These are phyloP conservation scores for Oscheius sp. DNA, from an alignment of 1,140 invertebrate genomes.

Conservation along the genomic window DNA sequence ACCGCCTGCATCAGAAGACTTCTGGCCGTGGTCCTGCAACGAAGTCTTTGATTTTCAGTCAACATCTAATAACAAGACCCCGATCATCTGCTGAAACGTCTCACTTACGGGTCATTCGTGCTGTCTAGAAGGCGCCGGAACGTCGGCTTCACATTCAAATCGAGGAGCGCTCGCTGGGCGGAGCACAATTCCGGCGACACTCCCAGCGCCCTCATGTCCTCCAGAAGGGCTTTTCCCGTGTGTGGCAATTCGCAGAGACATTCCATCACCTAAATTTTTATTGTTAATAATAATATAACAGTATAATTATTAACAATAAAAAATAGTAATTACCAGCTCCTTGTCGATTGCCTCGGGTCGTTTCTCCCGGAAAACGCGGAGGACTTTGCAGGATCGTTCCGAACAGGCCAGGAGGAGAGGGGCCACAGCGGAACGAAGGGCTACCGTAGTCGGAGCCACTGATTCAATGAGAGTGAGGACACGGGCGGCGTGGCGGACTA, in stretches of 20 bases:
- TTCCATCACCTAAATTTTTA: background rate
- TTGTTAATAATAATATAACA: too few relatives aligned
- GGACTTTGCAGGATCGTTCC: slow-evolving; percentile 10
- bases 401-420: background rate
- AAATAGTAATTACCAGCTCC: background rate
- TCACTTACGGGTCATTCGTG: background rate
- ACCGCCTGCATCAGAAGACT: background rate
- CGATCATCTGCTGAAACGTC: too few relatives aligned
- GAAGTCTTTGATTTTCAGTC: too few relatives aligned
- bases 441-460: background rate
- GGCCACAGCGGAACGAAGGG: background rate
- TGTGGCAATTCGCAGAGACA: background rate
- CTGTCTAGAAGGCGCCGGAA: background rate
- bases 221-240: background rate
- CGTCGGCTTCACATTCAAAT: background rate
- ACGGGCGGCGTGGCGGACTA: background rate
- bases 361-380: background rate
- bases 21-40: background rate
- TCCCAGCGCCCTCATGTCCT: background rate
- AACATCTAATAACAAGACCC: too few relatives aligned
- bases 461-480: slow-evolving; percentile 4
- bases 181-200: background rate
- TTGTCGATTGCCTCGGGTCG: slow-evolving; percentile 4
- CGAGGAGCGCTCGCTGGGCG: background rate
- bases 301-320: background rate